phyloP scores from a whole-genome alignment of 2,888 invertebrate genomes.

The Limnephilus rhombicus region DNA sequence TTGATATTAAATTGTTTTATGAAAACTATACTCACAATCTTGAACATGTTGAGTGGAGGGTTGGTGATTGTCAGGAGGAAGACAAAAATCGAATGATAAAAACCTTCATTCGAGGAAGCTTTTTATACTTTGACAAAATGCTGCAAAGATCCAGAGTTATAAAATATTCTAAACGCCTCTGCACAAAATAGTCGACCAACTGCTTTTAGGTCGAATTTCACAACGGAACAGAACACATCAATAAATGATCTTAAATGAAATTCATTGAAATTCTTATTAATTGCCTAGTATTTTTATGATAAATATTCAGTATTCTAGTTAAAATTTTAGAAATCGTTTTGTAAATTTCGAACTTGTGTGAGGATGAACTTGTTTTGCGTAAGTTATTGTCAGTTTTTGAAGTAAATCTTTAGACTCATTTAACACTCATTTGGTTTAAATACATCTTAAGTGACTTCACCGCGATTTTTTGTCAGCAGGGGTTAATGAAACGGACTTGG shows the following conservation, averaged over 20 bases:
- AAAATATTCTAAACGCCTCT: slow-evolving; percentile 17
- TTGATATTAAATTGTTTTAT: background rate
- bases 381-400: background rate
- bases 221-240: background rate
- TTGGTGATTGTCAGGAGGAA: slow-evolving; percentile 60
- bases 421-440: background rate
- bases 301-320: background rate
- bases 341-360: background rate
- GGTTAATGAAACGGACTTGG: background rate
- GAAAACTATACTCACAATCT: slow-evolving; percentile 72
- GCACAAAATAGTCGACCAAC: slow-evolving; percentile 3
- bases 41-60: slow-evolving; percentile 71
- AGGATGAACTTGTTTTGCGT: background rate
- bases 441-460: background rate
- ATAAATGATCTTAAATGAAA: background rate
- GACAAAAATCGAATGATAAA: slow-evolving; percentile 59
- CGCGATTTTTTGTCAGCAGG: background rate
- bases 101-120: background rate
- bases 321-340: background rate
- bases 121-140: slow-evolving; percentile 51
- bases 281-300: background rate
- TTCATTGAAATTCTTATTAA: background rate
- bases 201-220: slow-evolving; percentile 11
- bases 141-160: background rate
- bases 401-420: background rate